Conservation (phyloP, 1,140 invertebrate species). For the Drosophila sp. region DNA sequence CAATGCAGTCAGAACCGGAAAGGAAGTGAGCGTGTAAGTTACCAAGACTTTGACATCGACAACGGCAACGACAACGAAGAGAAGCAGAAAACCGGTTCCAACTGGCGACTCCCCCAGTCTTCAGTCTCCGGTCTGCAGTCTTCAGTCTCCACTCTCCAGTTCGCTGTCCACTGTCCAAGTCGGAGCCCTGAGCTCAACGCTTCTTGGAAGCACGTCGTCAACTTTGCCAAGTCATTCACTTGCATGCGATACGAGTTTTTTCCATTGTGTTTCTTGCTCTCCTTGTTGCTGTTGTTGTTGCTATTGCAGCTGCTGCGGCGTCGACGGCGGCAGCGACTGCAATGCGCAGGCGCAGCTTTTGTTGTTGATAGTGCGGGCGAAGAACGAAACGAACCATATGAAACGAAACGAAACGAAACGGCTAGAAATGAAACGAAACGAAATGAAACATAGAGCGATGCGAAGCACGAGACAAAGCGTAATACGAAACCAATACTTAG, state of each 20-base stretch:
- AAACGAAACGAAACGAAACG: constrained; percentile 45
- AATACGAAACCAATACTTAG: constrained; percentile 63
- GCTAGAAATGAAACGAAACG: constrained; percentile 28
- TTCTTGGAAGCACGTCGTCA: constrained; percentile 77
- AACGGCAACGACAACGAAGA: constrained; percentile 9
- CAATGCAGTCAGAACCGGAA: constrained; percentile 76
- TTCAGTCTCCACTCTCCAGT: too few relatives aligned
- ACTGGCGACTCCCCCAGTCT: constrained; percentile 15
- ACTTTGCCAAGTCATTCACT: constrained; percentile 74
- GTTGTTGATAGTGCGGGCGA: constrained; percentile 65
- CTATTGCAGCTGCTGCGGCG: constrained; percentile 9
- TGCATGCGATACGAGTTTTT: constrained; percentile 73
- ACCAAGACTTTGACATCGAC: constrained; percentile 74
- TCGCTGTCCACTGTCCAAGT: neutral
- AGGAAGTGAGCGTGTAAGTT: constrained; percentile 81
- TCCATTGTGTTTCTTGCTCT: constrained; percentile 17
- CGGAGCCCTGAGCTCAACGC: constrained; percentile 23
- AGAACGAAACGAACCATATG: constrained; percentile 36
- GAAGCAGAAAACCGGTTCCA: constrained; percentile 19
- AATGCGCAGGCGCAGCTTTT: constrained; percentile 49
- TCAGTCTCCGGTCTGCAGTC: too few relatives aligned
- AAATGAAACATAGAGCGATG: constrained; percentile 17
- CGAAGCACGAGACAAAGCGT: constrained; percentile 57
- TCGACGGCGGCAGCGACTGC: constrained; percentile 15
- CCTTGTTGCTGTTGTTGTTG: constrained; percentile 16